phyloP scores from a whole-genome alignment of 2,113 vertebrate species.

The Gorsachius goisagi region DNA sequence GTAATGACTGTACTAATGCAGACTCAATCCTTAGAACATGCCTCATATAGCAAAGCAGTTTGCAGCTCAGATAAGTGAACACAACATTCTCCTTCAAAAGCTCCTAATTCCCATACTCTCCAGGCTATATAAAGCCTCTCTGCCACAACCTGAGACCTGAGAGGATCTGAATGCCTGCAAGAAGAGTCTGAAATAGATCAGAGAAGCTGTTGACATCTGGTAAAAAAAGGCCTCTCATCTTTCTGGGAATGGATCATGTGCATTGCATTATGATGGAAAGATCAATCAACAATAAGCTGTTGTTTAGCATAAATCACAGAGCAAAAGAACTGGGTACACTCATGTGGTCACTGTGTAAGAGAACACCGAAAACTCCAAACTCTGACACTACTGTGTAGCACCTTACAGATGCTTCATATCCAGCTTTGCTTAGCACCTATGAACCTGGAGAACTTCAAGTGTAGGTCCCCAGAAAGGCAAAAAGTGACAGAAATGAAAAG shows the following conservation, averaged over 20 bases:
- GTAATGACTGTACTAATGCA: not conserved
- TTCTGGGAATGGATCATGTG: not conserved
- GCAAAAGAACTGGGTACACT: not conserved
- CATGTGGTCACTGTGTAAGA: not conserved
- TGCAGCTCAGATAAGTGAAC: not conserved
- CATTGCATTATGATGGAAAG: not conserved
- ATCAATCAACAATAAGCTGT: not conserved
- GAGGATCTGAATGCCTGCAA: not conserved
- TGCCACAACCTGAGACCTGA: not conserved
- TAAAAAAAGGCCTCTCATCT: not conserved
- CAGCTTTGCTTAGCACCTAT: not conserved
- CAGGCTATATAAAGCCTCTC: not conserved
- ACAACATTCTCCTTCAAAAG: not conserved
- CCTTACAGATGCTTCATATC: not conserved
- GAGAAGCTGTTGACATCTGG: not conserved
- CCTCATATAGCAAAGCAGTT: not conserved
- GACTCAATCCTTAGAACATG: not conserved
- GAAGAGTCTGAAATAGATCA: not conserved
- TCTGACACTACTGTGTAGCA: not conserved
- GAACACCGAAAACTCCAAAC: not conserved
- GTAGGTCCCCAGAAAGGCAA: not conserved
- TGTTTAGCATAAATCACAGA: not conserved
- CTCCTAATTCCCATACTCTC: not conserved
- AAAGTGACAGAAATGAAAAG: not conserved
- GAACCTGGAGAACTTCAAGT: not conserved